A percentile compares a stretch with the other conserved stretches of the same genome.
Conservation (phyloP, 2,113 vertebrate species). For the Cyphomyrus discorhynchus region DNA sequence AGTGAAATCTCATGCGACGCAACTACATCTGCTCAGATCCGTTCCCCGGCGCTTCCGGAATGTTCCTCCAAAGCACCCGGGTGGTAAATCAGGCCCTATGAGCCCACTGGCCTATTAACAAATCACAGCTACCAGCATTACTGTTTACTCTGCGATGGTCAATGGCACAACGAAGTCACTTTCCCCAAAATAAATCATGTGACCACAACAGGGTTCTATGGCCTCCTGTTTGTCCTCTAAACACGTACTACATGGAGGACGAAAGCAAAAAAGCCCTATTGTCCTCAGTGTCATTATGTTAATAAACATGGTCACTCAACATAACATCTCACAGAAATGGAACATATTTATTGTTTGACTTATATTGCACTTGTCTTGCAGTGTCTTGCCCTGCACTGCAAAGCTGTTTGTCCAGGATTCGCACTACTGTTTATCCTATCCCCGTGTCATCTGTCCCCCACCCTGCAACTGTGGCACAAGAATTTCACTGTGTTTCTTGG, state of each 20-base stretch:
- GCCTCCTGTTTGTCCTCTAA: background rate
- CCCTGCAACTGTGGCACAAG: background rate
- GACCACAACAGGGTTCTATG: background rate
- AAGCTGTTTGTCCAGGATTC: background rate
- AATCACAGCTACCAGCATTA: background rate
- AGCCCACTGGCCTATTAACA: background rate
- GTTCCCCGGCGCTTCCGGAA: background rate
- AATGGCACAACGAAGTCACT: background rate
- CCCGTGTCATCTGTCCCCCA: background rate
- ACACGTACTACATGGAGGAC: background rate
- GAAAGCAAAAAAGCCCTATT: background rate
- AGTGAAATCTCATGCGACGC: background rate
- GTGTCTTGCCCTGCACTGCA: background rate
- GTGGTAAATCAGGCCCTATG: background rate
- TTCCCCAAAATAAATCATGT: background rate
- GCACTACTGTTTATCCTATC: background rate
- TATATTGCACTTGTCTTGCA: background rate
- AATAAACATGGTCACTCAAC: background rate
- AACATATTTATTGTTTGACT: background rate
- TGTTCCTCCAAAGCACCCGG: background rate
- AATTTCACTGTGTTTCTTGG: background rate
- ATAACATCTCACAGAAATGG: background rate
- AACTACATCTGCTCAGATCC: background rate
- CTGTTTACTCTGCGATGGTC: background rate
- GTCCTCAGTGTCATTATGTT: background rate